These are phyloP conservation scores for Macrotis lagotis DNA, from an alignment of 2,113 vertebrate species.

Conservation along the genomic window DNA sequence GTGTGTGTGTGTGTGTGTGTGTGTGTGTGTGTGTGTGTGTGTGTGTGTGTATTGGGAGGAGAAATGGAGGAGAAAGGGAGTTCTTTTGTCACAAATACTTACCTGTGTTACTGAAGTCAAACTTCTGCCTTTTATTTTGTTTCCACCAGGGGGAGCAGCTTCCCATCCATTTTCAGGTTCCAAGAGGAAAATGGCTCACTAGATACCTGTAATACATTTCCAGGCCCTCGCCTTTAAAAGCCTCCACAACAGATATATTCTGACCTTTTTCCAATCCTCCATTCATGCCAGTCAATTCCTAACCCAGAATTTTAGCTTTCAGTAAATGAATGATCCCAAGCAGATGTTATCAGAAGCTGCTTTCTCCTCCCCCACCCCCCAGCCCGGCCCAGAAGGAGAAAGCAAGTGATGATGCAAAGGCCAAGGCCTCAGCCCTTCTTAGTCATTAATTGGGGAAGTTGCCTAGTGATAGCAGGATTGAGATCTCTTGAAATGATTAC, in stretches of 20 bases:
- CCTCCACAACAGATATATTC: not conserved
- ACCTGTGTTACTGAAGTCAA: not conserved
- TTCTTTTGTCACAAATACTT: not conserved
- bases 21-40: no score
- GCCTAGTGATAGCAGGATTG: not conserved
- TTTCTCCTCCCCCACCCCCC: not conserved
- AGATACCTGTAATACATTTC: not conserved
- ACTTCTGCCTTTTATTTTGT: not conserved
- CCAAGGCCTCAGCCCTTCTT: not conserved
- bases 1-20: no score
- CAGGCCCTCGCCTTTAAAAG: not conserved
- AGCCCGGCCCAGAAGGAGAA: not conserved
- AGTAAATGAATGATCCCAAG: not conserved
- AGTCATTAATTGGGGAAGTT: not conserved
- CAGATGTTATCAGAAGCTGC: not conserved
- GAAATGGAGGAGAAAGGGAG: not conserved
- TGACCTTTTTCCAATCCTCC: not conserved
- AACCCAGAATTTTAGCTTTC: not conserved
- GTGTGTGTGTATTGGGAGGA: not conserved
- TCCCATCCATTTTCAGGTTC: not conserved
- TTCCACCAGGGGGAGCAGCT: not conserved
- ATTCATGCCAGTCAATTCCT: not conserved
- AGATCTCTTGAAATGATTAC: not conserved
- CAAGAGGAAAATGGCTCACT: not conserved
- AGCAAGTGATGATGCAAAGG: not conserved